Conservation (phyloP, 2,797 vertebrate genomes). For the Tachyglossus aculeatus region DNA sequence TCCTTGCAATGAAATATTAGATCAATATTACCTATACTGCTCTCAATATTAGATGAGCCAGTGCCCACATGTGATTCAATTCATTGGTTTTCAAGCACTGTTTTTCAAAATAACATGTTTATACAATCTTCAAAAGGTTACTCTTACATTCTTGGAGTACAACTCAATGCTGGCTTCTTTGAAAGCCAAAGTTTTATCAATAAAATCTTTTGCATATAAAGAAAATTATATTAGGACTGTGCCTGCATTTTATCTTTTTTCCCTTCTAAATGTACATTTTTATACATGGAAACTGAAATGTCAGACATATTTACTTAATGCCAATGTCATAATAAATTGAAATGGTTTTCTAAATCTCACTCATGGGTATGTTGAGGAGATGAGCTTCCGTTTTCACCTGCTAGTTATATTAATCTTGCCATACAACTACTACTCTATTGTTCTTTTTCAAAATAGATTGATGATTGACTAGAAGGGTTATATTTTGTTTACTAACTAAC, state of each 20-base stretch:
- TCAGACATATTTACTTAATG: background rate
- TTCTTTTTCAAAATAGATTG: background rate
- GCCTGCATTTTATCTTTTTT: background rate
- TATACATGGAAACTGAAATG: background rate
- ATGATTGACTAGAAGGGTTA: background rate
- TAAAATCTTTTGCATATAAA: background rate
- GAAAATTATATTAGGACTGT: background rate
- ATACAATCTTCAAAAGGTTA: background rate
- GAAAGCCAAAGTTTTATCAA: background rate
- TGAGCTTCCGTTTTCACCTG: background rate
- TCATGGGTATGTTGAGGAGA: background rate
- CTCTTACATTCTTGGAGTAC: background rate
- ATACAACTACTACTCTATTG: background rate
- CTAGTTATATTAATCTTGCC: background rate
- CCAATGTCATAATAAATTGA: background rate
- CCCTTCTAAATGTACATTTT: no score
- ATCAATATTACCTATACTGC: background rate
- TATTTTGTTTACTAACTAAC: background rate
- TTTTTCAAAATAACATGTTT: background rate
- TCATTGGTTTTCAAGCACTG: background rate
- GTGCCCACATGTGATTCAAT: background rate
- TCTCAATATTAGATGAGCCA: background rate
- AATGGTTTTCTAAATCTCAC: background rate
- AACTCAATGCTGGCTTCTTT: background rate
- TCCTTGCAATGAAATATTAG: slow-evolving; percentile 2